These are phyloP conservation scores for Micromys minutus DNA, from an alignment of 2,113 vertebrate genomes.

Conservation along the genomic window DNA sequence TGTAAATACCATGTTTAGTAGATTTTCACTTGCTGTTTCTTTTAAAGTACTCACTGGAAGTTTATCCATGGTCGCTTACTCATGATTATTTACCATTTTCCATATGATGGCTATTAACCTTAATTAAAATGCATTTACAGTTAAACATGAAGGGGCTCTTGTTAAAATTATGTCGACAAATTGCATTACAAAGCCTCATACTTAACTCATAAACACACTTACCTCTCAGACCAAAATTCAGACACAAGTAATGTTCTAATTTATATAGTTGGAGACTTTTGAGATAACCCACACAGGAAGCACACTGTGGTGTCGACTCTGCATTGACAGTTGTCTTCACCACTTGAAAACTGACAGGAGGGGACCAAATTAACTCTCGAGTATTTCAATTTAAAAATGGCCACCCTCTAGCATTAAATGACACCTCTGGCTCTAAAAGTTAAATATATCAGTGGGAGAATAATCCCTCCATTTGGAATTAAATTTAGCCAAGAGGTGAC, in stretches of 20 bases:
- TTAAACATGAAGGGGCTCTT: slow-evolving; percentile 58
- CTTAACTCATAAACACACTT: slow-evolving; percentile 20
- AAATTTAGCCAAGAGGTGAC: background rate
- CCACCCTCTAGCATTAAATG: background rate
- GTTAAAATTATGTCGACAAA: slow-evolving; percentile 67
- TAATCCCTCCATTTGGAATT: background rate
- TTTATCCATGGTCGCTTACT: slow-evolving; percentile 73
- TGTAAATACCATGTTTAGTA: slow-evolving; percentile 60
- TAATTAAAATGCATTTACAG: slow-evolving; percentile 77
- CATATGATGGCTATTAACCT: slow-evolving; percentile 68
- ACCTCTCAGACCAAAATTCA: slow-evolving; percentile 54
- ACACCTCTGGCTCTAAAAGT: slow-evolving; percentile 3
- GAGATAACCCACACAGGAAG: slow-evolving; percentile 14
- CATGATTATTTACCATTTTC: slow-evolving; percentile 71
- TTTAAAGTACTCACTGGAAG: slow-evolving; percentile 65
- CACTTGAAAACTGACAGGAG: slow-evolving; percentile 33
- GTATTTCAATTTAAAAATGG: slow-evolving; percentile 40
- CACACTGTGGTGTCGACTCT: background rate
- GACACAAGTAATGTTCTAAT: slow-evolving; percentile 36
- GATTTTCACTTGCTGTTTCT: slow-evolving; percentile 72
- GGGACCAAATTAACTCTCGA: slow-evolving; percentile 48
- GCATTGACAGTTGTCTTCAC: slow-evolving; percentile 28
- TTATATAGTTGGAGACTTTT: background rate
- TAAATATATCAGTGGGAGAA: slow-evolving; percentile 25
- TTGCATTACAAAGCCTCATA: slow-evolving; percentile 55